Base-by-base conservation (phyloP, 2,113 vertebrate genomes). In the Garra rufa region DNA sequence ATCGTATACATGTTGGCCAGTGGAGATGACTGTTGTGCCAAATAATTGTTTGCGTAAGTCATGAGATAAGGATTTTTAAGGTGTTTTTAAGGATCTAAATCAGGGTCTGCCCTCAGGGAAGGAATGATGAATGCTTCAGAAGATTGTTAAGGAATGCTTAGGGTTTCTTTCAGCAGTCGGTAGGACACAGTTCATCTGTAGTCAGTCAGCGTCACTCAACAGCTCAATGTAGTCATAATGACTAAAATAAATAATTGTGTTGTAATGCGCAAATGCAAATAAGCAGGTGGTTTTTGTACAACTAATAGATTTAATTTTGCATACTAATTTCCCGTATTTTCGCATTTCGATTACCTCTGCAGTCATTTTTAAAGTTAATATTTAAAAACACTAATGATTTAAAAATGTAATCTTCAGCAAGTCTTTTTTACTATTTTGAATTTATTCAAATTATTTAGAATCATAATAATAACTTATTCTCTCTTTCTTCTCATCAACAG, bases 401-500 rank as follows among this genome's bases (percentile, higher is more conserved):
- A 6, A 6, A 11, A 63, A 63, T 61, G 59, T 48, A 52, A 21
- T 28, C 24, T 71, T 41, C 14, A 44, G n/a, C 1, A 43, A 44
- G 24, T 43, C 67, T 70, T 0, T 38, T 38, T 67, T 24, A 61
- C 24, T 59, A 24, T 46, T 69, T 81, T 46, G 57, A 8, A 77
- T 61, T 83, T 26, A 41, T 78, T 24, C 30, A 19, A 9, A 67
- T 38, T 9, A 15, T 21, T 69, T 69, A 9, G 26, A 3, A 63
- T 63, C 30, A 15, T 15, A 15, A 15, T 15, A 63, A 46, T n/a
- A 43, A 41, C 17, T 6, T 19, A 15, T 17, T 63, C 30, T 14
- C 30, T 21, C 0, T 57, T 30, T 44, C 41, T 48, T 79, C 9
- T 26, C 15, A 69, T 57, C 88, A 50, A 1, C 55, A 99, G 98